A percentile compares a stretch with the other conserved stretches of the same genome.
These are phyloP conservation scores for Drosophila basisetae DNA, from an alignment of 2,888 invertebrate genomes.

Conservation along the genomic window DNA sequence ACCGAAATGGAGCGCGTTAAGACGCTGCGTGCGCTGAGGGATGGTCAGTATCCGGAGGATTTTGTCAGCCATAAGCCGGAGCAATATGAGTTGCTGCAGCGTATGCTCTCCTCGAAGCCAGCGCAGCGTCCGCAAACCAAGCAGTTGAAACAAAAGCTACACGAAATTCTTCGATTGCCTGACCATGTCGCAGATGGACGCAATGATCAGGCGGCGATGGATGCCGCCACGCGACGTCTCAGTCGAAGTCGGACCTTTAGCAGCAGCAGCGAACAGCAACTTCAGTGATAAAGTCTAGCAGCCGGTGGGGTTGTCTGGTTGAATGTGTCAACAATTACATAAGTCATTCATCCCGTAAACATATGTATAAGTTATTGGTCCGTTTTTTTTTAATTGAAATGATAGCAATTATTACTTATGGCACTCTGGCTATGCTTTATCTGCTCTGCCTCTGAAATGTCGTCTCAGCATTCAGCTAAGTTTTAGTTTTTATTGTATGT, in stretches of 20 bases:
- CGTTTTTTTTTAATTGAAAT: slow-evolving; percentile 2
- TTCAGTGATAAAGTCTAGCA: slow-evolving; percentile 39
- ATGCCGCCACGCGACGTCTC: slow-evolving; percentile 68
- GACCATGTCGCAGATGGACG: slow-evolving; percentile 65
- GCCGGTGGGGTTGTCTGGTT: background rate
- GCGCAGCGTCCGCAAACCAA: slow-evolving; percentile 90
- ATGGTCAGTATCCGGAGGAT: slow-evolving; percentile 89
- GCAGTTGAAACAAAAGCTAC: slow-evolving; percentile 86
- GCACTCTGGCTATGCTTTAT: slow-evolving; percentile 36
- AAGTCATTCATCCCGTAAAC: slow-evolving; percentile 20
- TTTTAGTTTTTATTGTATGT: slow-evolving; percentile 26
- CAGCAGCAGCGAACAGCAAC: slow-evolving; percentile 66
- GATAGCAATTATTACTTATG: slow-evolving; percentile 36
- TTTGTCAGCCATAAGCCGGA: slow-evolving; percentile 89
- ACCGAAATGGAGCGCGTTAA: slow-evolving; percentile 96
- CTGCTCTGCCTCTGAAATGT: slow-evolving; percentile 17
- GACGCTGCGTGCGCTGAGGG: slow-evolving; percentile 88
- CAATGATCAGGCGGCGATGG: slow-evolving; percentile 63
- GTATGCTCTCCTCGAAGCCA: slow-evolving; percentile 92
- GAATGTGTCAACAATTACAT: slow-evolving; percentile 12
- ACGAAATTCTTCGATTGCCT: slow-evolving; percentile 74
- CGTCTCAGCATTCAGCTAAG: background rate
- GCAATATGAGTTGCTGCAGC: slow-evolving; percentile 90
- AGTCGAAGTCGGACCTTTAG: slow-evolving; percentile 80
- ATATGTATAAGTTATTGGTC: slow-evolving; percentile 22